These are phyloP conservation scores for Antheraea yamamai DNA, from an alignment of 2,888 invertebrate genomes.

Conservation along the genomic window DNA sequence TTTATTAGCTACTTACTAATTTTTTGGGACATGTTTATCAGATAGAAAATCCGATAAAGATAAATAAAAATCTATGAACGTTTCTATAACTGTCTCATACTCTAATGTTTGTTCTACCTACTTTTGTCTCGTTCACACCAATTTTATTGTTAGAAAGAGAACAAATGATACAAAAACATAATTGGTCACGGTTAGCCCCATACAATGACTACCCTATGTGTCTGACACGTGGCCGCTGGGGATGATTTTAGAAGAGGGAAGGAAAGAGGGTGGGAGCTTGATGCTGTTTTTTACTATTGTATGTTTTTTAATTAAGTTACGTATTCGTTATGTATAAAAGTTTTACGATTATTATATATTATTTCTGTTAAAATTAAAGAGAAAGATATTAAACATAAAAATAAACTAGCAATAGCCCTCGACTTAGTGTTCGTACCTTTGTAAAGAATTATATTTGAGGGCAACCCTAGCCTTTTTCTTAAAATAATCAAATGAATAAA, in stretches of 20 bases:
- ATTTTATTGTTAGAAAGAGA: constrained; percentile 40
- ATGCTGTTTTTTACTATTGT: not conserved
- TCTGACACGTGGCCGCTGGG: constrained; percentile 69
- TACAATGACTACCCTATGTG: constrained; percentile 56
- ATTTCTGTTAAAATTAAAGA: no score
- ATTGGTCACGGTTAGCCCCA: constrained; percentile 58
- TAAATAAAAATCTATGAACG: constrained; percentile 25
- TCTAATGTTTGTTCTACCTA: constrained; percentile 22
- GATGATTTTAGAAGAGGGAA: constrained; percentile 47
- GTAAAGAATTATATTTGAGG: no score
- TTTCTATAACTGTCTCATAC: constrained; percentile 50
- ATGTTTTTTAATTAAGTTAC: not conserved
- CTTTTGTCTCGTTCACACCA: constrained; percentile 40
- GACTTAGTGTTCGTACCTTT: no score
- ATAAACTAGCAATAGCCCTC: no score
- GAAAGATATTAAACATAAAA: no score
- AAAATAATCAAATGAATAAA: no score
- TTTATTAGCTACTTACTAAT: not conserved
- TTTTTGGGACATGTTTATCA: not conserved
- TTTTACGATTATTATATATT: not conserved
- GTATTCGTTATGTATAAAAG: not conserved
- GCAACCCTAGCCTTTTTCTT: no score
- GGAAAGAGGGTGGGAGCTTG: constrained; percentile 14
- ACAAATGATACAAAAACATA: constrained; percentile 58
- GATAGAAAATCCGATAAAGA: no score